phyloP scores from a whole-genome alignment of 1,140 invertebrate genomes.

The Dinothrombium tinctorium region DNA sequence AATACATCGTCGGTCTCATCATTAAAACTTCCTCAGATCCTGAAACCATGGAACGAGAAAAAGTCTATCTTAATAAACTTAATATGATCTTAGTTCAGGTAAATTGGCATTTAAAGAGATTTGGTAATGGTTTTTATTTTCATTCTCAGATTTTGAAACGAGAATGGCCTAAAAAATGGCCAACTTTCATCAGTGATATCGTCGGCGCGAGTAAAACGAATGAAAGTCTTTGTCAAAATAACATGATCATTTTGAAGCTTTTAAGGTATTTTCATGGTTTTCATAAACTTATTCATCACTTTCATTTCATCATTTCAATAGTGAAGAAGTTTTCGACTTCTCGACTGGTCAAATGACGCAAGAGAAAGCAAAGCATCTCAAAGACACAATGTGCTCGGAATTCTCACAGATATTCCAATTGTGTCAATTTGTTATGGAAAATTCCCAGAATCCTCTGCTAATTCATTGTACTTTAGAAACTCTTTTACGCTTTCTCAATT shows the following conservation, averaged over 20 bases:
- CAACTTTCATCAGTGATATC: slow-evolving; percentile 94
- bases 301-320: slow-evolving; percentile 16
- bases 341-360: slow-evolving; percentile 92
- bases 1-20: slow-evolving; percentile 93
- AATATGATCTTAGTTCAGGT: slow-evolving; percentile 95
- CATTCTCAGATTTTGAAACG: slow-evolving; percentile 68
- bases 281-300: slow-evolving; percentile 4
- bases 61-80: slow-evolving; percentile 90
- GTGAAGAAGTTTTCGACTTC: slow-evolving; percentile 99
- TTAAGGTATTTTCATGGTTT: slow-evolving; percentile 30
- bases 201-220: slow-evolving; percentile 96
- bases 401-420: slow-evolving; percentile 94
- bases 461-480: slow-evolving; percentile 88
- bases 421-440: slow-evolving; percentile 92
- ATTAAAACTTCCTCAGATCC: slow-evolving; percentile 93
- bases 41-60: slow-evolving; percentile 63
- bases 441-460: slow-evolving; percentile 81
- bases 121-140: slow-evolving; percentile 6
- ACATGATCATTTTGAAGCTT: slow-evolving; percentile 92
- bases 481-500: slow-evolving; percentile 84
- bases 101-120: slow-evolving; percentile 12
- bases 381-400: slow-evolving; percentile 98
- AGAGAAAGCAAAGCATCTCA: slow-evolving; percentile 94
- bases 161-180: slow-evolving; percentile 99
- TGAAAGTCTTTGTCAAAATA: slow-evolving; percentile 96